Evolutionary conservation across 2,797 vertebrate species (phyloP).

Genomic region (Esox masquinongy): DNA sequence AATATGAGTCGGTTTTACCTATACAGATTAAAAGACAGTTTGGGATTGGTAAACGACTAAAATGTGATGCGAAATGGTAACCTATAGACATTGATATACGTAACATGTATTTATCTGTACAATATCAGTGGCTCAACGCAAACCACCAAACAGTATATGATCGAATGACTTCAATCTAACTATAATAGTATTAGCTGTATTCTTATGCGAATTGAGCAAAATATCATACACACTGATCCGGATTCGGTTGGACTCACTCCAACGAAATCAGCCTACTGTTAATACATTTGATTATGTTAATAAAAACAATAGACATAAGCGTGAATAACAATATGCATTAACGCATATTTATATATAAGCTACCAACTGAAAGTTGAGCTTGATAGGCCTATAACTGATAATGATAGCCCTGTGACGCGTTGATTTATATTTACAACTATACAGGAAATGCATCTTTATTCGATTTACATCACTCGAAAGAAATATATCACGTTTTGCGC

Average conservation of each 20-base stretch:
- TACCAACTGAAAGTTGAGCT: not conserved
- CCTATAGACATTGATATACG: not conserved
- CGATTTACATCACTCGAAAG: not conserved
- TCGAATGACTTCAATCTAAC: not conserved
- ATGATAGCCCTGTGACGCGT: not conserved
- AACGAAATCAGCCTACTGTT: not conserved
- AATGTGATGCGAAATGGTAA: not conserved
- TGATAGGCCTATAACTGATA: not conserved
- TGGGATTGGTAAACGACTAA: not conserved
- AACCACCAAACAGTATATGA: not conserved
- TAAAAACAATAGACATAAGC: not conserved
- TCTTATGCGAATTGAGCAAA: not conserved
- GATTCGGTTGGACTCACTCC: not conserved
- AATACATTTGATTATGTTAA: conserved; percentile 12
- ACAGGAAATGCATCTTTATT: not conserved
- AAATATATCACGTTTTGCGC: not conserved
- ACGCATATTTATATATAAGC: not conserved
- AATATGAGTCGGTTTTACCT: not conserved
- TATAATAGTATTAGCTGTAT: not conserved
- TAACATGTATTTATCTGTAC: not conserved
- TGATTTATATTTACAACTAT: not conserved
- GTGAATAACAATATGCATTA: not conserved
- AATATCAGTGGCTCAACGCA: conserved; percentile 2
- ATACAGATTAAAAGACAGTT: not conserved
- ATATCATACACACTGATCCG: not conserved